Evolutionary conservation across 2,113 vertebrate genomes (phyloP).

Genomic region (Vimba vimba): DNA sequence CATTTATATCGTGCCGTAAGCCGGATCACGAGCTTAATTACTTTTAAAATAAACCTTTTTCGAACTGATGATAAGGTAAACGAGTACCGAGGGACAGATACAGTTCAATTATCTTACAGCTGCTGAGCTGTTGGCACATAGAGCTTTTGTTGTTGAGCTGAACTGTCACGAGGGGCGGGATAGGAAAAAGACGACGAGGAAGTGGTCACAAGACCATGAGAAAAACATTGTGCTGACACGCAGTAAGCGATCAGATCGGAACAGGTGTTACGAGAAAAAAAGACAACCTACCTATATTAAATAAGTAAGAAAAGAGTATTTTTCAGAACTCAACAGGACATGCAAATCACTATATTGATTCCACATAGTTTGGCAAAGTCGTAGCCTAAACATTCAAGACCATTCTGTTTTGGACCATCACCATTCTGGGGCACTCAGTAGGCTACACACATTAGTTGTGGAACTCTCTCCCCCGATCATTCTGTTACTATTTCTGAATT

Average conservation of each 20-base stretch:
- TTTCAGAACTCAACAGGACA: not conserved
- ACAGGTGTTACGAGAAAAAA: slow-evolving; percentile 15
- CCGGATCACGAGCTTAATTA: slow-evolving; percentile 27
- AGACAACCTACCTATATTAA: not conserved
- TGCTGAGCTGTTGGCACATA: slow-evolving; percentile 21
- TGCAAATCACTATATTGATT: no score
- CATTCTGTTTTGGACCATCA: no score
- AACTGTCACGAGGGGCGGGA: slow-evolving; percentile 3
- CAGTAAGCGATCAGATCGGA: slow-evolving; percentile 12
- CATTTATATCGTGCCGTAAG: not conserved
- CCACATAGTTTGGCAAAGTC: no score
- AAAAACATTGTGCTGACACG: slow-evolving; percentile 20
- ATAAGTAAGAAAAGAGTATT: not conserved
- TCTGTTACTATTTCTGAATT: no score
- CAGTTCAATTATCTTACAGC: slow-evolving; percentile 14
- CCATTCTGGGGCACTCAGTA: no score
- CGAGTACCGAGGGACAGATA: not conserved
- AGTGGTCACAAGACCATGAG: slow-evolving; percentile 34
- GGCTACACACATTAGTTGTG: no score
- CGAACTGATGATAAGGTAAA: not conserved
- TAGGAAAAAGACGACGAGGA: slow-evolving; percentile 35
- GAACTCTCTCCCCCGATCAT: no score
- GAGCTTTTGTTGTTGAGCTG: not conserved
- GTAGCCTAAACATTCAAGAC: no score
- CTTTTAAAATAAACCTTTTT: slow-evolving; percentile 39